Percentiles rank a stretch among this genome's conserved stretches.
phyloP scores from a whole-genome alignment of 2,888 invertebrate genomes.

The Hanleya hanleyi region DNA sequence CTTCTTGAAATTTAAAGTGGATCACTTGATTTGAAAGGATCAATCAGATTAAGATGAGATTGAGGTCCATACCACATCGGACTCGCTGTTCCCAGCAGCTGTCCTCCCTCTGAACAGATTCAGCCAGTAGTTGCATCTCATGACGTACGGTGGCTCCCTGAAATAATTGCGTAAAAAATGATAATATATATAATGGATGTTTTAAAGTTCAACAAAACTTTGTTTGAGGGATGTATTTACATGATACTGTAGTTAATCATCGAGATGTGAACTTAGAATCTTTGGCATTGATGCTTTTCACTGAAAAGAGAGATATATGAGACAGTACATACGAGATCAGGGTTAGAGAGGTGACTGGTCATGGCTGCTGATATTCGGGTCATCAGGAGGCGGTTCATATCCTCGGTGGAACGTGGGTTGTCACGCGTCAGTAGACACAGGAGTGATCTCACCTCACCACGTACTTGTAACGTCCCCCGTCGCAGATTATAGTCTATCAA shows the following conservation, averaged over 20 bases:
- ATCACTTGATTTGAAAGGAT: too few species aligned
- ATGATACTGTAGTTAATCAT: too few species aligned
- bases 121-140: conserved; percentile 90
- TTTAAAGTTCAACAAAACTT: too few species aligned
- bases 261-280: too few species aligned
- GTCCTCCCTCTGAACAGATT: conserved; percentile 92
- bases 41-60: neutral
- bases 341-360: conserved; percentile 77
- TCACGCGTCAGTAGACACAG: conserved; percentile 92
- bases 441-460: conserved; percentile 91
- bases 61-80: conserved; percentile 75
- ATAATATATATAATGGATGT: too few species aligned
- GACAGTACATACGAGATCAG: conserved; percentile 78
- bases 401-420: conserved; percentile 86
- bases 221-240: too few species aligned
- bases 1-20: too few species aligned
- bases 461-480: conserved; percentile 82
- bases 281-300: too few species aligned
- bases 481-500: conserved; percentile 92
- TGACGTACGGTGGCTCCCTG: conserved; percentile 84
- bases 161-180: too few species aligned
- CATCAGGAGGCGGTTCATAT: conserved; percentile 87
- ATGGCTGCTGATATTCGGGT: conserved; percentile 82
- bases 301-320: too few species aligned
- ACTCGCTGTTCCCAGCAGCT: conserved; percentile 96